Percentiles rank a stretch among this genome's conserved stretches.
Evolutionary conservation across 2,888 invertebrate species (phyloP).

Genomic region (Leptura quadrifasciata): DNA sequence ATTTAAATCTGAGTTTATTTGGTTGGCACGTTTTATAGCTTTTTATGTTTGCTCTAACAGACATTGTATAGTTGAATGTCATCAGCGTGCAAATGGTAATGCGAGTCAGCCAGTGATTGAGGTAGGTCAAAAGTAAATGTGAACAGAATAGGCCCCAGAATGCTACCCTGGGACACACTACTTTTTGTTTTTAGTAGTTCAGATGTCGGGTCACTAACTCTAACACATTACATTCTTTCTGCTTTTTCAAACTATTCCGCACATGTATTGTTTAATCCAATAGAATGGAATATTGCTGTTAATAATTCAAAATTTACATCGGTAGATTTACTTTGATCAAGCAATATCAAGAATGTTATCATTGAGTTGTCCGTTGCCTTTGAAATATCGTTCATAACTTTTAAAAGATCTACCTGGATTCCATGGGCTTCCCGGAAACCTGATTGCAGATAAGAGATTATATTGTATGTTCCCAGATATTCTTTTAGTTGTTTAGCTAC

Average conservation of each 20-base stretch:
- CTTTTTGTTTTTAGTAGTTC: background rate
- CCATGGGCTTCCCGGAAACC: background rate
- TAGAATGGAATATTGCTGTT: background rate
- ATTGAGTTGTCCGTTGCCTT: background rate
- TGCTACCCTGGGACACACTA: background rate
- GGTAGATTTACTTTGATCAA: background rate
- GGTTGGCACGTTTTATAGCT: background rate
- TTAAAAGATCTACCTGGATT: background rate
- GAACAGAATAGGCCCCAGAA: background rate
- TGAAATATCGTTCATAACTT: background rate
- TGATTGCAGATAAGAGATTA: background rate
- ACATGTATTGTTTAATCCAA: background rate
- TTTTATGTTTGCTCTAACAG: background rate
- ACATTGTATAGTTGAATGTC: background rate
- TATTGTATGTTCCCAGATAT: background rate
- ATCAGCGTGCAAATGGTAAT: background rate
- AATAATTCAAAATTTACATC: background rate
- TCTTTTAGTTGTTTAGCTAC: background rate
- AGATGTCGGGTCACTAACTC: too few relatives aligned
- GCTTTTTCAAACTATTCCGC: background rate
- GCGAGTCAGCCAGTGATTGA: background rate
- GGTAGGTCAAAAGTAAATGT: background rate
- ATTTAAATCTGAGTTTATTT: background rate
- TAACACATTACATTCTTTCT: too few relatives aligned
- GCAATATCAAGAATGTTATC: background rate